Evolutionary conservation across 2,113 vertebrate genomes (phyloP).

Genomic region (Heterocephalus glaber): DNA sequence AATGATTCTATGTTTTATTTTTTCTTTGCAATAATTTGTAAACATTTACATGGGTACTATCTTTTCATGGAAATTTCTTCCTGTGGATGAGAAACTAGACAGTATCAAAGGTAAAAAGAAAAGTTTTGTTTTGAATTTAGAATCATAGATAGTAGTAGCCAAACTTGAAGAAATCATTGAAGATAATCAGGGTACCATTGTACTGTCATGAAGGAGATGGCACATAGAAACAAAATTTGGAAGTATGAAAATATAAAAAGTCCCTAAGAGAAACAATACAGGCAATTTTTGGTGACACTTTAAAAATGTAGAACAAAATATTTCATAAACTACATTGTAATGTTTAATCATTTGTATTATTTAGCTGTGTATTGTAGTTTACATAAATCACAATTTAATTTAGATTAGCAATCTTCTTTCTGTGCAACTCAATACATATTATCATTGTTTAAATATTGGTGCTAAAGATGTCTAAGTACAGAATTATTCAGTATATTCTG

Average conservation of each 20-base stretch:
- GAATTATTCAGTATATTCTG: background rate
- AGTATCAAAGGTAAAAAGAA: conserved; percentile 56
- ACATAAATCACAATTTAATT: background rate
- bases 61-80: conserved; percentile 55
- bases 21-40: conserved; percentile 58
- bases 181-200: conserved; percentile 3
- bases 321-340: background rate
- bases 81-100: conserved; percentile 44
- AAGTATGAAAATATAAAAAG: background rate
- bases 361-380: background rate
- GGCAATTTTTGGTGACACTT: background rate
- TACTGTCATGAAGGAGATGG: background rate
- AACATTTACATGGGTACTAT: conserved; percentile 64
- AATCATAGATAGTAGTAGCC: conserved; percentile 19
- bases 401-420: background rate
- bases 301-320: background rate
- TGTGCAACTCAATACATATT: background rate
- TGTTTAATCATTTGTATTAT: background rate
- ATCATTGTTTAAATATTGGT: background rate
- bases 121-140: conserved; percentile 57
- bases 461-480: background rate
- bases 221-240: background rate
- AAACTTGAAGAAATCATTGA: background rate
- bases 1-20: conserved; percentile 48
- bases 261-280: background rate